Evolutionary conservation across 2,113 vertebrate species (phyloP).

Genomic region (Ictidomys tridecemlineatus): DNA sequence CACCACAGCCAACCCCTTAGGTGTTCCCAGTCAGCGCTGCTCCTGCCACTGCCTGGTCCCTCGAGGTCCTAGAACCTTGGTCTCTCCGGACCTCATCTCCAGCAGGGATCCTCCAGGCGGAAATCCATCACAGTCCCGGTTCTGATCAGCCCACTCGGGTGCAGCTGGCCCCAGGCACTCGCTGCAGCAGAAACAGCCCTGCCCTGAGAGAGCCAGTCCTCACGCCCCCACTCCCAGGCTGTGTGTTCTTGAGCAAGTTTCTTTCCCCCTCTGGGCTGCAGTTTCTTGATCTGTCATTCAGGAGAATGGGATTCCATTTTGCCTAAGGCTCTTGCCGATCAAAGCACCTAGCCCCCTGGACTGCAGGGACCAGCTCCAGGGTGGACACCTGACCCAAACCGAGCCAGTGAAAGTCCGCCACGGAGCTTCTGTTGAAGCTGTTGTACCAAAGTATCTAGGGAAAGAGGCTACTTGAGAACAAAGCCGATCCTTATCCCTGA

Average conservation of each 20-base stretch:
- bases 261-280: not conserved
- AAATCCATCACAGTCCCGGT: too few relatives aligned
- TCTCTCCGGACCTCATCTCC: not conserved
- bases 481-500: not conserved
- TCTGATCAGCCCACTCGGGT: not conserved
- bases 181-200: not conserved
- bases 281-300: not conserved
- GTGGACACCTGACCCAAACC: not conserved
- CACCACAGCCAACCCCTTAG: not conserved
- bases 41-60: not conserved
- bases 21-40: not conserved
- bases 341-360: not conserved
- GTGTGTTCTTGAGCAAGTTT: not conserved
- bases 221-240: not conserved
- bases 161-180: not conserved
- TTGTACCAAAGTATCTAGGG: not conserved
- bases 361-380: not conserved
- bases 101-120: not conserved
- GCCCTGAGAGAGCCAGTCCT: not conserved
- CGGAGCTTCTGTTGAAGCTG: not conserved
- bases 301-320: not conserved
- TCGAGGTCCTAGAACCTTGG: not conserved
- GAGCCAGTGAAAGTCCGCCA: not conserved
- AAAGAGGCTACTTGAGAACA: not conserved
- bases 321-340: not conserved